A percentile compares a stretch with the other conserved stretches of the same genome.
Conservation (phyloP, 2,113 vertebrate species). For the Phalacrocorax aristotelis region DNA sequence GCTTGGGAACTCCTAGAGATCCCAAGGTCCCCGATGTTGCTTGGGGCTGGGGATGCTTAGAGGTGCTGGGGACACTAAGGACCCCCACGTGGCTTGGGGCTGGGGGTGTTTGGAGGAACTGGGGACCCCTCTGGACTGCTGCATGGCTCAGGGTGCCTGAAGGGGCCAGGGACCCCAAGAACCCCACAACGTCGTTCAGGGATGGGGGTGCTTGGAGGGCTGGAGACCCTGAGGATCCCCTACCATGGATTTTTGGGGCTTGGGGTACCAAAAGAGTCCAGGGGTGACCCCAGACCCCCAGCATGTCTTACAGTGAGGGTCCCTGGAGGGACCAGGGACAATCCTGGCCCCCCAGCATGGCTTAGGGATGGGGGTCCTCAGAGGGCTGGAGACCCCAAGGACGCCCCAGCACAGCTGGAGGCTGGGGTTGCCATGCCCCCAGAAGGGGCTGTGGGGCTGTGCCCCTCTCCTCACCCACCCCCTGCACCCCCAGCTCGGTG, state of each 20-base stretch:
- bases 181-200: fast-evolving
- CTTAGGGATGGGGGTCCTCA: background rate
- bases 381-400: background rate
- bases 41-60: background rate
- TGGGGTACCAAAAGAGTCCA: background rate
- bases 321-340: too few relatives aligned
- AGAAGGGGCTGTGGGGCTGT: background rate
- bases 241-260: background rate
- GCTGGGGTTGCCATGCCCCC: background rate
- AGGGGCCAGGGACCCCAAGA: background rate
- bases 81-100: background rate
- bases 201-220: background rate
- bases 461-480: fast-evolving
- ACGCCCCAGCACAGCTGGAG: background rate
- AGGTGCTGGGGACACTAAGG: background rate
- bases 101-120: background rate
- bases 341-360: too few relatives aligned
- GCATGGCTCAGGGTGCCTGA: background rate
- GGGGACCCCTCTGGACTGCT: too few relatives aligned
- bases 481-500: conserved; percentile 77
- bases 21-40: too few relatives aligned
- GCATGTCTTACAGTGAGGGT: background rate
- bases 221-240: background rate
- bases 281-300: background rate
- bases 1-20: too few relatives aligned